These are phyloP conservation scores for Amphiduros pacificus DNA, from an alignment of 2,888 invertebrate genomes.

Conservation along the genomic window DNA sequence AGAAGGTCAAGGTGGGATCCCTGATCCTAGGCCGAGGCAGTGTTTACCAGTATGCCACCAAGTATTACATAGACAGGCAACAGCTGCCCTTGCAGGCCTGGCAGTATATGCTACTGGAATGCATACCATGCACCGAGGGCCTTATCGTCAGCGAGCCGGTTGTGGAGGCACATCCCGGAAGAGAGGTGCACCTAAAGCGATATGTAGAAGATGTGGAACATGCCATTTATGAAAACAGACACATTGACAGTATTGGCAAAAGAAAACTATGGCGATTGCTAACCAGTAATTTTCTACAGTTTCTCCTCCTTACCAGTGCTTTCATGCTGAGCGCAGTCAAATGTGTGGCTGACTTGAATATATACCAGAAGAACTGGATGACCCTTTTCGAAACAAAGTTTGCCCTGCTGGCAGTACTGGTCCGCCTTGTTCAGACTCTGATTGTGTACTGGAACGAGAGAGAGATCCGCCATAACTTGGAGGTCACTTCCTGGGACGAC, in stretches of 20 bases:
- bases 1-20: slow-evolving; percentile 5
- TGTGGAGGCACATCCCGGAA: slow-evolving; percentile 9
- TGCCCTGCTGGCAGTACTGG: not conserved
- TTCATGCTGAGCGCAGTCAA: not conserved
- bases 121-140: slow-evolving; percentile 13
- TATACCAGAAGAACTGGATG: not conserved
- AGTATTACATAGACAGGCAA: slow-evolving; percentile 13
- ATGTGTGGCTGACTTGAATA: not conserved
- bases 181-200: not conserved
- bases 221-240: slow-evolving; percentile 16
- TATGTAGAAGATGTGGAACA: slow-evolving; percentile 12
- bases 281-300: not conserved
- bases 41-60: slow-evolving; percentile 12
- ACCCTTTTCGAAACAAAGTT: not conserved
- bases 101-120: not conserved
- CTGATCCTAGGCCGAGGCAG: slow-evolving; percentile 12
- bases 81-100: slow-evolving; percentile 4
- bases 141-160: slow-evolving; percentile 7
- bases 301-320: not conserved
- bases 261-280: not conserved
- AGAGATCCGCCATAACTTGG: slow-evolving; percentile 1
- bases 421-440: slow-evolving; percentile 9
- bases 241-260: not conserved
- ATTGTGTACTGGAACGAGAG: slow-evolving; percentile 10
- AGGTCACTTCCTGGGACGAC: slow-evolving; percentile 16